Conservation (phyloP, 2,113 vertebrate species). For the Chionodraco myersi region DNA sequence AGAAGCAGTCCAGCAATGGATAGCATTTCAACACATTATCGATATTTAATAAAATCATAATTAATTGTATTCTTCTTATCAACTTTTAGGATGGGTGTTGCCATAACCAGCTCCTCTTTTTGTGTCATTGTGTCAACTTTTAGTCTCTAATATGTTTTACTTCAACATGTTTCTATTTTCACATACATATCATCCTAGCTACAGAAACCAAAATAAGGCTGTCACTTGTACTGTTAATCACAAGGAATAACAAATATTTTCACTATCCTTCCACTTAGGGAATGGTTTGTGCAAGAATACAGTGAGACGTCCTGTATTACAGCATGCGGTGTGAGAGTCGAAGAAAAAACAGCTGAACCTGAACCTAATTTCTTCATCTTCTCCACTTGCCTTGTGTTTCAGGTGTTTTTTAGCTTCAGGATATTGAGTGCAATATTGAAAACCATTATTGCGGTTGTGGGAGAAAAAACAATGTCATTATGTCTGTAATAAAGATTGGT, state of each 20-base stretch:
- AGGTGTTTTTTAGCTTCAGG: constrained; percentile 8
- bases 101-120: neutral
- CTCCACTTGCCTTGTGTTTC: constrained; percentile 13
- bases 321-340: neutral
- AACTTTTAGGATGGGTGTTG: neutral
- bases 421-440: constrained; percentile 30
- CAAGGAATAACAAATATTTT: neutral
- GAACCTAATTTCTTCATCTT: neutral
- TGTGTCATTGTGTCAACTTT: neutral
- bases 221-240: neutral
- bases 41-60: neutral
- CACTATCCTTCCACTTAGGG: neutral
- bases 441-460: constrained; percentile 4
- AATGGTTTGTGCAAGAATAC: neutral
- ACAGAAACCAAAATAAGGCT: neutral
- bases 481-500: constrained; percentile 35
- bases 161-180: neutral
- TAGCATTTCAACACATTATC: neutral
- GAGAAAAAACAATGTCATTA: constrained; percentile 26
- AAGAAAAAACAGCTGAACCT: constrained; percentile 1
- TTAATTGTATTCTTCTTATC: neutral
- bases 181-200: too few relatives aligned
- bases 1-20: neutral
- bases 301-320: constrained; percentile 2
- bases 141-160: neutral